Conservation (phyloP, 2,113 vertebrate genomes). For the Dicaeum eximium region DNA sequence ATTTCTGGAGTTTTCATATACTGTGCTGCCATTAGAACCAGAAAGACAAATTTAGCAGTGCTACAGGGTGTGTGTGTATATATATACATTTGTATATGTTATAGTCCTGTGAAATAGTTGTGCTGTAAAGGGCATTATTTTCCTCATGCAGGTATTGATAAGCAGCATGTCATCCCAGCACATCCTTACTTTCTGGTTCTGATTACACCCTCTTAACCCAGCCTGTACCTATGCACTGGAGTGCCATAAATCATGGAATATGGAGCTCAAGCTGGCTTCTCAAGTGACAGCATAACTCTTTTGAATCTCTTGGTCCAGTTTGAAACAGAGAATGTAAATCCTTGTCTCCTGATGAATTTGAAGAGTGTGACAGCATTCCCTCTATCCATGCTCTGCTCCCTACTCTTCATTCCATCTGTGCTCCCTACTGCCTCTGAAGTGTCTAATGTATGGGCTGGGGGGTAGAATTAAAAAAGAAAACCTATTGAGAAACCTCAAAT, state of each 20-base stretch:
- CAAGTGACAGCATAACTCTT: conserved; percentile 52
- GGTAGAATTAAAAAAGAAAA: neutral
- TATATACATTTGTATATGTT: neutral
- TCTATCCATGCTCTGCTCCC: neutral
- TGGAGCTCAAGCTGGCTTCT: conserved; percentile 54
- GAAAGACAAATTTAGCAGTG: neutral
- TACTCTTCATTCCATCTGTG: neutral
- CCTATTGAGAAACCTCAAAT: neutral
- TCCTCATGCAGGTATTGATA: conserved; percentile 19
- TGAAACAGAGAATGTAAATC: conserved; percentile 45
- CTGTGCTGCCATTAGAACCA: neutral
- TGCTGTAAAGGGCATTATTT: neutral
- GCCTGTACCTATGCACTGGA: conserved; percentile 13
- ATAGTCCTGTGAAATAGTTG: neutral
- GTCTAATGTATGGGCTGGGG: neutral
- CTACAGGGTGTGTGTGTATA: neutral
- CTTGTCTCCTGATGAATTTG: neutral
- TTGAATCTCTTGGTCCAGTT: conserved; percentile 8
- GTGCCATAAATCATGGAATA: conserved; percentile 51
- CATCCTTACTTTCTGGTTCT: conserved; percentile 54
- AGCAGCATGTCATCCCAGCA: conserved; percentile 36
- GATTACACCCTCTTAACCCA: conserved; percentile 59
- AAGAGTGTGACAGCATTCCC: neutral
- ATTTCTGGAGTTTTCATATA: neutral
- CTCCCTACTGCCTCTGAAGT: neutral